Conservation (phyloP, 2,888 invertebrate species). For the Allacma fusca region DNA sequence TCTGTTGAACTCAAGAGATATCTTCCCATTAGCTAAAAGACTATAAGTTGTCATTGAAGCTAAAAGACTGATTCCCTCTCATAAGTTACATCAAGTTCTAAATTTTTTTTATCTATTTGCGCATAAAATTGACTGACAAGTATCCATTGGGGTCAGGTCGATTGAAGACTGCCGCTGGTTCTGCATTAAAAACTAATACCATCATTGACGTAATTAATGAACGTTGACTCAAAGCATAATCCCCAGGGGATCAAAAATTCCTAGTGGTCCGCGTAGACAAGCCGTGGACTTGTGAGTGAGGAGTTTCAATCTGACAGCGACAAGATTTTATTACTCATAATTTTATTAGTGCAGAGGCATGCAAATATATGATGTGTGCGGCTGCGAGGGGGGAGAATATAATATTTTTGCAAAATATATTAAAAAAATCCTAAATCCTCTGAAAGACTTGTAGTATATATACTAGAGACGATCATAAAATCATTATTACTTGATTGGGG, state of each 20-base stretch:
- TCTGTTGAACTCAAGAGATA: not conserved
- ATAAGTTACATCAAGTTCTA: not conserved
- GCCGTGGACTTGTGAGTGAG: not conserved
- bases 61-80: not conserved
- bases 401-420: not conserved
- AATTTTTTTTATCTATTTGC: slow-evolving; percentile 12
- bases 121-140: slow-evolving; percentile 12
- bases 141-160: slow-evolving; percentile 7
- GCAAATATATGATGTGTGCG: not conserved
- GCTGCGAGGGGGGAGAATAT: not conserved
- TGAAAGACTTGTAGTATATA: not conserved
- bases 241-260: not conserved
- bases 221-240: not conserved
- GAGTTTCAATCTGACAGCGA: not conserved
- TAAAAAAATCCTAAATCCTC: too few species aligned
- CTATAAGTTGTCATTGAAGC: not conserved
- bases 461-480: not conserved
- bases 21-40: not conserved
- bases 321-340: slow-evolving; percentile 2
- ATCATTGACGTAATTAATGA: not conserved
- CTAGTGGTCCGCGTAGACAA: not conserved
- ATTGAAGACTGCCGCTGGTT: slow-evolving; percentile 12
- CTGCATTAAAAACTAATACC: not conserved
- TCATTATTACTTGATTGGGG: slow-evolving; percentile 6
- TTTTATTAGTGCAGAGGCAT: not conserved